Percentiles rank a stretch among this genome's conserved stretches.
Evolutionary conservation across 2,888 invertebrate species (phyloP).

Genomic region (Lasioglossum calceatum): DNA sequence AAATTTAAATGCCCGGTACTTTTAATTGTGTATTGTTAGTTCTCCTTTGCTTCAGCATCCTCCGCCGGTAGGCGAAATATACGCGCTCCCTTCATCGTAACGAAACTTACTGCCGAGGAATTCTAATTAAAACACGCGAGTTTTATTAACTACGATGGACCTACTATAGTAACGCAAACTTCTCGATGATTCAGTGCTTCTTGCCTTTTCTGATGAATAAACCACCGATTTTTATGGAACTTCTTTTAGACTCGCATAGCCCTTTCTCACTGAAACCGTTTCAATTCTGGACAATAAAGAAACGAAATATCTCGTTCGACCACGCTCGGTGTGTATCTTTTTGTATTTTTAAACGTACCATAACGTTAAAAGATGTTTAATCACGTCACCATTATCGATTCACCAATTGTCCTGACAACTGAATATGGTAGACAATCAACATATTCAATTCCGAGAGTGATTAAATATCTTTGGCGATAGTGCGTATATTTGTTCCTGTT

Average conservation of each 20-base stretch:
- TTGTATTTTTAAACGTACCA: neutral
- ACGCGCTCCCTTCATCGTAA: neutral
- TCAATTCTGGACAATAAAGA: conserved; percentile 18
- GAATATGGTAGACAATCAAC: neutral
- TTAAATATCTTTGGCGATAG: neutral
- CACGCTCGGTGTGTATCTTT: neutral
- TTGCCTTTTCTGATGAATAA: neutral
- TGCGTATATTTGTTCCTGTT: neutral
- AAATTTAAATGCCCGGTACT: neutral
- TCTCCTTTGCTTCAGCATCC: too few species aligned
- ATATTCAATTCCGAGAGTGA: neutral
- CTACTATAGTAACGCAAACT: neutral
- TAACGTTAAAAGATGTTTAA: neutral
- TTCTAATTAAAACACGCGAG: conserved; percentile 5
- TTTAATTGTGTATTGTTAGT: conserved; percentile 3
- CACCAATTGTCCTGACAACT: too few species aligned
- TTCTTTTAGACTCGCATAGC: neutral
- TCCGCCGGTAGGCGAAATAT: neutral
- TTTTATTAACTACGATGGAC: neutral
- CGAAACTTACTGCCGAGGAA: neutral
- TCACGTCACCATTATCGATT: neutral
- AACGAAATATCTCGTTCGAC: conserved; percentile 23
- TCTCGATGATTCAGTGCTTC: neutral
- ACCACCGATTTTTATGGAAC: neutral
- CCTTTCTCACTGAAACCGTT: neutral